Base-by-base conservation (phyloP, 2,888 invertebrate genomes). In the Dynastes maya region DNA sequence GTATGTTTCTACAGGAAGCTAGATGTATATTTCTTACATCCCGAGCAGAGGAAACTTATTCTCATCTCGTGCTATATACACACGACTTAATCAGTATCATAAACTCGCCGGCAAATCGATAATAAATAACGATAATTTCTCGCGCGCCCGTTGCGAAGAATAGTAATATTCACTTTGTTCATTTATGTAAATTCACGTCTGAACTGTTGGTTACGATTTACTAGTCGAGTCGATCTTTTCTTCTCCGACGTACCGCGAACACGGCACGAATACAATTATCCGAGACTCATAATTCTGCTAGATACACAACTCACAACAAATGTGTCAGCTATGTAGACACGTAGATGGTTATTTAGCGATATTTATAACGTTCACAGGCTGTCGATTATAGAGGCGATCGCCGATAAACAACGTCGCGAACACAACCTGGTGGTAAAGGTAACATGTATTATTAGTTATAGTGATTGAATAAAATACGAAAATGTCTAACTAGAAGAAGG, bases 81-180 rank as follows among this genome's bases (percentile, higher is more conserved):
- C 67, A 67, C 67, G 67, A 67, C 67, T 67, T 67, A 67, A 67
- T 67, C 67, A 67, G 67, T 49, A 40, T 58, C 40, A 51, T 58
- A 72, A 58, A 72, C 37, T 72, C 16, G 13, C 40, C 58, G 37
- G 58, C 16, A 72, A 58, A 72, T 72, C 72, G 72, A 72, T 72
- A 40, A 72, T 72, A 72, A 58, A 40, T 72, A 72, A 58, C 37
- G 72, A 72, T 72, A 72, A 58, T 72, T 72, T 40, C 16, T 58
- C 72, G 58, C 72, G 58, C 16, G 27, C 55, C 49, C 45, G 45
- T 67, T 72, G 72, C 16, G 9, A 72, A 40, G 72, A 72, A 72
- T 72, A 72, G 72, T 72, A 72, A 72, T 72, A 72, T 72, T 72
- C 72, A 72, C 72, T 72, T 70, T 72, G 72, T 72, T 72, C 72